Evolutionary conservation across 2,888 invertebrate genomes (phyloP).

Genomic region (Herminia tarsipennalis): DNA sequence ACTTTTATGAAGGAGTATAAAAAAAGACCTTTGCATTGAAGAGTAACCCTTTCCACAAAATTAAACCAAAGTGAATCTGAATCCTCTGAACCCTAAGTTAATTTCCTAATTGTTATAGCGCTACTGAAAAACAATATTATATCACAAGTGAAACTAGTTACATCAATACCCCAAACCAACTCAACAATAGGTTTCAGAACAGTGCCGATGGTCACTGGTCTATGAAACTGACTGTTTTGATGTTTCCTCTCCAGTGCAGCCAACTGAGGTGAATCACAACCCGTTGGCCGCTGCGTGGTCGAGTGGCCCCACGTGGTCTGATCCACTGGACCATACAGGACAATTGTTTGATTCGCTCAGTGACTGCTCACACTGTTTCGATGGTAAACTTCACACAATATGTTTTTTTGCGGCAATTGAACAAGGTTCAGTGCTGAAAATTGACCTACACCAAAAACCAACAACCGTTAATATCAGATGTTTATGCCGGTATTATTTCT

Average conservation of each 20-base stretch:
- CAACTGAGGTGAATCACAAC: conserved; percentile 33
- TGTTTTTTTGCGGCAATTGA: conserved; percentile 8
- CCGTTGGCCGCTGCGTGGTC: conserved; percentile 38
- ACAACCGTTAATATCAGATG: neutral
- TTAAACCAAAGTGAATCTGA: too few relatives aligned
- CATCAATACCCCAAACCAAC: too few relatives aligned
- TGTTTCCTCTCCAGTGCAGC: conserved; percentile 29
- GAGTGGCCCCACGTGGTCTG: conserved; percentile 54
- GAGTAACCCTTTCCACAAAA: too few relatives aligned
- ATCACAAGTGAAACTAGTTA: too few relatives aligned
- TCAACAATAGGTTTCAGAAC: too few relatives aligned
- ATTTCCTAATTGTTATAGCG: too few relatives aligned
- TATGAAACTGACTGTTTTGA: conserved; percentile 14
- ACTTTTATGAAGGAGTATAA: too few relatives aligned
- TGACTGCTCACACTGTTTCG: conserved; percentile 30
- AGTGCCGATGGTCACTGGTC: conserved; percentile 9
- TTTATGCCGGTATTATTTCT: neutral
- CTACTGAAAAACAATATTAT: too few relatives aligned
- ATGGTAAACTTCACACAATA: conserved; percentile 9
- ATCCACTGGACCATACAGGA: conserved; percentile 61
- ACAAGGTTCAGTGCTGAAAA: conserved; percentile 7
- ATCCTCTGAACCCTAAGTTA: too few relatives aligned
- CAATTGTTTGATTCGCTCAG: conserved; percentile 43
- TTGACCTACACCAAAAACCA: conserved; percentile 14
- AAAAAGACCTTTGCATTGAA: too few relatives aligned